phyloP scores from a whole-genome alignment of 2,797 vertebrate species.

The Anas flavirostris region DNA sequence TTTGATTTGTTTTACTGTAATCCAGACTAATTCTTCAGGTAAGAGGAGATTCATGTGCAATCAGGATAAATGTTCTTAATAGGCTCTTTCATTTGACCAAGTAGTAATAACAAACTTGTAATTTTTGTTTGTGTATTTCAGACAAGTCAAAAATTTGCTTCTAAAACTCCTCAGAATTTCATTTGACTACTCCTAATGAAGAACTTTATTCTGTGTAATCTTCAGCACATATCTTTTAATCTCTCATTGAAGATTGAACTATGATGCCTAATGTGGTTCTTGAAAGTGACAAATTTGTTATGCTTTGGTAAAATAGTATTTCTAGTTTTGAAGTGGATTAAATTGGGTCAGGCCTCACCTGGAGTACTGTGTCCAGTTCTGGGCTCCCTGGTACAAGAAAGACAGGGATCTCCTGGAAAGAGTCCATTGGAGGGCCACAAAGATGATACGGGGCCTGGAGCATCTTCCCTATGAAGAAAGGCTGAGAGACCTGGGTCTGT shows the following conservation, averaged over 20 bases:
- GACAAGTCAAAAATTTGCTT: slow-evolving; percentile 35
- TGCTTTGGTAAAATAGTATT: neutral
- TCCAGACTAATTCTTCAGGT: neutral
- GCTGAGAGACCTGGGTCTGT: no score
- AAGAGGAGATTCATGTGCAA: neutral
- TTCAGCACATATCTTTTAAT: slow-evolving; percentile 6
- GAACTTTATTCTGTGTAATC: slow-evolving; percentile 36
- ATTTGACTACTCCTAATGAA: neutral
- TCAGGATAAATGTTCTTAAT: neutral
- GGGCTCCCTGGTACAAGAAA: no score
- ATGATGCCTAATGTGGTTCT: neutral
- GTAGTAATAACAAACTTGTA: neutral
- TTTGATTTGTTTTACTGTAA: neutral
- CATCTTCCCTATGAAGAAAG: no score
- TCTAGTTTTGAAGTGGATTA: neutral
- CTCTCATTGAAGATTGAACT: neutral
- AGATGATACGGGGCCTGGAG: no score
- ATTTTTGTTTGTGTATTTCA: neutral
- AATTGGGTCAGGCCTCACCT: neutral
- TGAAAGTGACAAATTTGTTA: neutral
- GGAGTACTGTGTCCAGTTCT: no score
- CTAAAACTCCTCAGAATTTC: neutral
- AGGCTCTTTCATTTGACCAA: neutral
- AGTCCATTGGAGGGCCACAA: no score
- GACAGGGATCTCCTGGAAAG: no score